Evolutionary conservation across 2,888 invertebrate species (phyloP).

Genomic region (Aspidapion aeneum): DNA sequence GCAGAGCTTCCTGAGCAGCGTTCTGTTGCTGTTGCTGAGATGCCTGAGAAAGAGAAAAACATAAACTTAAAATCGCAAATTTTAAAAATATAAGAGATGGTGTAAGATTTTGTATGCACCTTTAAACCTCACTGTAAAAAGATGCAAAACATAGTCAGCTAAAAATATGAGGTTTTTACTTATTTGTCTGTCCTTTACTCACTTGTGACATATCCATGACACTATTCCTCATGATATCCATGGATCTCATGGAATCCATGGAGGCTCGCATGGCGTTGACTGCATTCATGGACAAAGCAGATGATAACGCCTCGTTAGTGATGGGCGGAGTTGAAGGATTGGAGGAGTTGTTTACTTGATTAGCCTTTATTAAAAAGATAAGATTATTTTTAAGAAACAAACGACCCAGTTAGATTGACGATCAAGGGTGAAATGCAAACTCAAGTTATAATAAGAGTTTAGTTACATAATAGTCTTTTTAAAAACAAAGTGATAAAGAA

Average conservation of each 20-base stretch:
- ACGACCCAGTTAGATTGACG: too few species aligned
- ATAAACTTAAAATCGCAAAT: too few species aligned
- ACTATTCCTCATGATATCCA: constrained; percentile 49
- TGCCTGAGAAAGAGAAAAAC: constrained; percentile 46
- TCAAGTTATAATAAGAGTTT: too few species aligned
- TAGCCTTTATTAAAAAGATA: constrained; percentile 40
- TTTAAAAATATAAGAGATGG: too few species aligned
- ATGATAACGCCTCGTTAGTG: constrained; percentile 47
- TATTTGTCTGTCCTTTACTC: too few species aligned
- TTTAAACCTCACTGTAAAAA: too few species aligned
- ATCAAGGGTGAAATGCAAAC: too few species aligned
- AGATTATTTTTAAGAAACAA: background rate
- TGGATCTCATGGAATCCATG: constrained; percentile 54
- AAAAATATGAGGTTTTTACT: too few species aligned
- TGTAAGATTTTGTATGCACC: too few species aligned
- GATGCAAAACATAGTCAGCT: too few species aligned
- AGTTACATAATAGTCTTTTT: too few species aligned
- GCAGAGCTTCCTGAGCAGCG: constrained; percentile 48
- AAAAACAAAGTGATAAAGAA: background rate
- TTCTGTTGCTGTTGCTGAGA: constrained; percentile 46
- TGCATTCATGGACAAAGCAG: constrained; percentile 51
- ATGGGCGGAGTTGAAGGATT: constrained; percentile 51
- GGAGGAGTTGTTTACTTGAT: constrained; percentile 47
- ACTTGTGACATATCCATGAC: constrained; percentile 48
- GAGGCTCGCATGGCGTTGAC: constrained; percentile 60